Percentiles rank a stretch among this genome's conserved stretches.
phyloP scores from a whole-genome alignment of 2,797 vertebrate species.

The Microcaecilia unicolor region DNA sequence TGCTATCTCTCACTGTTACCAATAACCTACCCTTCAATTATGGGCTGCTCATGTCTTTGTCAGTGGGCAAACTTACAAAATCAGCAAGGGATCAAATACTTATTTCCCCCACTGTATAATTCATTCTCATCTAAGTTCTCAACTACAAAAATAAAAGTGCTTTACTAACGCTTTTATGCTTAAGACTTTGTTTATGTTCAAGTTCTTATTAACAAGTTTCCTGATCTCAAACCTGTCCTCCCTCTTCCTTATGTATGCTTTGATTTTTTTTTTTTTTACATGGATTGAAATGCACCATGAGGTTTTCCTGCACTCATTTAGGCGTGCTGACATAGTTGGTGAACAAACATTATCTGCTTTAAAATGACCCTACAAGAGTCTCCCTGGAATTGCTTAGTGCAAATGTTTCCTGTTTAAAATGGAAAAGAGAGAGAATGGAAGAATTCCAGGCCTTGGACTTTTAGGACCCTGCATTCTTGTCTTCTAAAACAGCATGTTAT shows the following conservation, averaged over 20 bases:
- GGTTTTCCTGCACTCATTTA: constrained; percentile 45
- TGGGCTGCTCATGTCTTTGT: too few species aligned
- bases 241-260: constrained; percentile 21
- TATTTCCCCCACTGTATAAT: too few species aligned
- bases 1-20: too few species aligned
- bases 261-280: constrained; percentile 43
- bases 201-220: constrained; percentile 23
- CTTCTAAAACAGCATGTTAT: constrained; percentile 60
- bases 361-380: constrained; percentile 49
- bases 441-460: constrained; percentile 60
- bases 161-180: too few species aligned
- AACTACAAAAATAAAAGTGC: too few species aligned
- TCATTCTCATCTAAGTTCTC: too few species aligned
- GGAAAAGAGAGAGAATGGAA: constrained; percentile 53
- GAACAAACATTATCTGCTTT: constrained; percentile 61
- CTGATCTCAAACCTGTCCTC: constrained; percentile 29
- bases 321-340: constrained; percentile 53
- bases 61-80: too few species aligned
- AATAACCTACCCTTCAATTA: too few species aligned
- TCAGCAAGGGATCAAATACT: too few species aligned
- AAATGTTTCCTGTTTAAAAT: constrained; percentile 71
- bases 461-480: constrained; percentile 45
- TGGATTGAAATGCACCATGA: constrained; percentile 48
- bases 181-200: constrained; percentile 23
- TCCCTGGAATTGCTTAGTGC: constrained; percentile 55